phyloP scores from a whole-genome alignment of 2,888 invertebrate species.

The Icerya purchasi region DNA sequence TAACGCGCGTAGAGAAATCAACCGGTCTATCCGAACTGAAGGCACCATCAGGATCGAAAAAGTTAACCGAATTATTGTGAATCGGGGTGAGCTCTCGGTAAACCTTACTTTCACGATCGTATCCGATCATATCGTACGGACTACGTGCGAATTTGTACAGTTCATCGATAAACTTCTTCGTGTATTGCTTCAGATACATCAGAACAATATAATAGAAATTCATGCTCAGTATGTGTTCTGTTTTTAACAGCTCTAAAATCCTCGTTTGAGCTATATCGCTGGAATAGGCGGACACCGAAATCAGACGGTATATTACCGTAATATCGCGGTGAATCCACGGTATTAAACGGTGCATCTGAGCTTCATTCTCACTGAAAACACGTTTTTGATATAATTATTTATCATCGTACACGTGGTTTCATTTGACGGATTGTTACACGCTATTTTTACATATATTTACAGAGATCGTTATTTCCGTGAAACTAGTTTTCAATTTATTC shows the following conservation, averaged over 20 bases:
- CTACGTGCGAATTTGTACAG: neutral
- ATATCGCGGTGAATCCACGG: slow-evolving; percentile 80
- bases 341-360: slow-evolving; percentile 56
- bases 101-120: neutral
- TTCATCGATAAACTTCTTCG: neutral
- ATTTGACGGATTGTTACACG: too few relatives aligned
- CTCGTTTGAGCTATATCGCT: neutral
- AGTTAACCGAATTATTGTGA: too few relatives aligned
- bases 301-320: slow-evolving; percentile 18
- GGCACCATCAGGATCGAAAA: too few relatives aligned
- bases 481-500: too few relatives aligned
- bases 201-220: neutral
- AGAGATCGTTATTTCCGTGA: too few relatives aligned
- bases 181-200: neutral
- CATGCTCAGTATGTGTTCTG: neutral
- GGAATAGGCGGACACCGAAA: too few relatives aligned
- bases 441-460: too few relatives aligned
- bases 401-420: too few relatives aligned
- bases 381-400: too few relatives aligned
- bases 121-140: neutral
- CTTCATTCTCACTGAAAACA: slow-evolving; percentile 55
- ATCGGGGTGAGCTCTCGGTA: too few relatives aligned
- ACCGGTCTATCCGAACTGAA: too few relatives aligned
- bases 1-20: too few relatives aligned
- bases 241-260: neutral